Conservation (phyloP, 2,797 vertebrate species). For the Smutsia gigantea region DNA sequence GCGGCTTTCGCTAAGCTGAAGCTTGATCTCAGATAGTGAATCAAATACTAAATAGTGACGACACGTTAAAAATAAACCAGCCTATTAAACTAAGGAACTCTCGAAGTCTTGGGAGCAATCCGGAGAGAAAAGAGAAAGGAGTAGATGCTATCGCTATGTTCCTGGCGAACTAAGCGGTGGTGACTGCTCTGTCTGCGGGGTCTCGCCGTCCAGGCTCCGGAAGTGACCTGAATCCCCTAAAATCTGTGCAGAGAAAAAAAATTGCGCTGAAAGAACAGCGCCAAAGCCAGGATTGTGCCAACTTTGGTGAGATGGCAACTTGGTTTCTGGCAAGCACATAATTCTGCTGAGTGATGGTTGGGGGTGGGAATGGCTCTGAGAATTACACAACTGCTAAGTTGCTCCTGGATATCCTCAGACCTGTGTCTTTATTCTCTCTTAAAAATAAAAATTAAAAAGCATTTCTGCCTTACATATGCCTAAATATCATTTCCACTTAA, state of each 20-base stretch:
- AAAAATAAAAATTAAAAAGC: not conserved
- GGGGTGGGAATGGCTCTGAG: not conserved
- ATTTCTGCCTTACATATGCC: not conserved
- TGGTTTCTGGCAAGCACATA: not conserved
- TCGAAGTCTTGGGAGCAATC: not conserved
- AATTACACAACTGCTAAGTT: not conserved
- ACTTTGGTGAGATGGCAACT: not conserved
- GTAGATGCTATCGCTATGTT: not conserved
- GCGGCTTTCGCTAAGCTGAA: not conserved
- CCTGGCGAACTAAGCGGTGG: accelerated
- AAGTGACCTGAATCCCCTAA: constrained; percentile 18
- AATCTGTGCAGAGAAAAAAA: not conserved
- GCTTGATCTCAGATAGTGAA: not conserved
- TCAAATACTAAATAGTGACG: constrained; percentile 50
- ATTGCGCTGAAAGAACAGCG: not conserved
- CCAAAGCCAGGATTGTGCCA: not conserved
- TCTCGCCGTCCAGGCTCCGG: not conserved
- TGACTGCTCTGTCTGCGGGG: not conserved
- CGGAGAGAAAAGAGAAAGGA: not conserved
- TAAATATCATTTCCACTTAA: not conserved
- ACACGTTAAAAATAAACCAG: not conserved
- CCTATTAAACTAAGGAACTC: not conserved
- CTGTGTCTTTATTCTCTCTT: constrained; percentile 12
- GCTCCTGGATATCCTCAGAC: not conserved
- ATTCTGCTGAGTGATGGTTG: not conserved